Evolutionary conservation across 2,888 invertebrate genomes (phyloP).

Genomic region (Cryptocheilus praepositus): DNA sequence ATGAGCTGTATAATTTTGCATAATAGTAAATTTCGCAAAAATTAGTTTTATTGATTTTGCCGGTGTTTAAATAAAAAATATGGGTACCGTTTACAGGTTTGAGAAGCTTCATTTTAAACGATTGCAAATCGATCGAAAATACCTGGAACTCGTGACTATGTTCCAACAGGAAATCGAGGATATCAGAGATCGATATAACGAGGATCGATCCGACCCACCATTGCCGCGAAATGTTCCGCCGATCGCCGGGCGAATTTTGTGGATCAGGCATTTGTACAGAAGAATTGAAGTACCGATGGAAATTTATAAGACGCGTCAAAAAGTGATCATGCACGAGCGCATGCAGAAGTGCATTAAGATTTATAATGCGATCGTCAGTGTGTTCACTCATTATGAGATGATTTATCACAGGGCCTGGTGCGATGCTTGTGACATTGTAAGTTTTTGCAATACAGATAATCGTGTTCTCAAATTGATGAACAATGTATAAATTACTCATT

Average conservation of each 20-base stretch:
- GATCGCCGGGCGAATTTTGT: slow-evolving; percentile 86
- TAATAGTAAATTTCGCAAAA: too few species aligned
- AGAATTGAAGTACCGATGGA: slow-evolving; percentile 87
- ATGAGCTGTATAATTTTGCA: too few species aligned
- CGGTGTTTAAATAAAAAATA: background rate
- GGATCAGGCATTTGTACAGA: slow-evolving; percentile 87
- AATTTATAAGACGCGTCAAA: slow-evolving; percentile 74
- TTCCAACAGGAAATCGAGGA: slow-evolving; percentile 83
- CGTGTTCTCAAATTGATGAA: too few species aligned
- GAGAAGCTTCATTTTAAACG: slow-evolving; percentile 84
- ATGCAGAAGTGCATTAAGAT: slow-evolving; percentile 85
- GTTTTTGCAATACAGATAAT: slow-evolving; percentile 47
- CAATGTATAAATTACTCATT: too few species aligned
- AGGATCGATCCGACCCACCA: slow-evolving; percentile 84
- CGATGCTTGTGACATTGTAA: slow-evolving; percentile 84
- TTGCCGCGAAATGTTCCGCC: slow-evolving; percentile 87
- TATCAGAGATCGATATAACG: slow-evolving; percentile 86
- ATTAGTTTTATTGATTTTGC: too few species aligned
- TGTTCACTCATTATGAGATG: slow-evolving; percentile 89
- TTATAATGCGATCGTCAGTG: slow-evolving; percentile 86
- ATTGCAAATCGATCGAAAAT: slow-evolving; percentile 85
- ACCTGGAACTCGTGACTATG: slow-evolving; percentile 82
- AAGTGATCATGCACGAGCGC: slow-evolving; percentile 80
- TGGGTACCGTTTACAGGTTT: slow-evolving; percentile 77
- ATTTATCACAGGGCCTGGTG: slow-evolving; percentile 90